A percentile compares a stretch with the other conserved stretches of the same genome.
Conservation (phyloP, 2,888 invertebrate genomes). For the Himalopsyche japonica region DNA sequence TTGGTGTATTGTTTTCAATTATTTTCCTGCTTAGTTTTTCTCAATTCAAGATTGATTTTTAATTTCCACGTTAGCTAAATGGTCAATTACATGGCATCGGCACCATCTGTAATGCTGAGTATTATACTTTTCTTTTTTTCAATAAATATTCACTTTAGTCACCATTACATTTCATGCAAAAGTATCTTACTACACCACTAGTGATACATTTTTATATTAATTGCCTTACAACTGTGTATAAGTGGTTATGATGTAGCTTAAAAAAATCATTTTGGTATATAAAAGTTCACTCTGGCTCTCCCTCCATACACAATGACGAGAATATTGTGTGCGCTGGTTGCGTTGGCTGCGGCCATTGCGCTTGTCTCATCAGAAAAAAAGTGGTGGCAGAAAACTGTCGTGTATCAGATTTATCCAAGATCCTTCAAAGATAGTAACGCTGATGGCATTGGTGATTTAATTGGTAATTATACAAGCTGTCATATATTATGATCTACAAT, state of each 20-base stretch:
- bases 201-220: not conserved
- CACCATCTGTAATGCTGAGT: too few species aligned
- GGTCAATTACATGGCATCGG: too few species aligned
- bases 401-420: conserved; percentile 78
- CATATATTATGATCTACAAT: too few species aligned
- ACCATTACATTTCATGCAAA: too few species aligned
- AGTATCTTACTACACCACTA: not conserved
- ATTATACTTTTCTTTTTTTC: too few species aligned
- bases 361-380: conserved; percentile 46
- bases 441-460: conserved; percentile 77
- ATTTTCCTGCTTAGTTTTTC: too few species aligned
- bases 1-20: too few species aligned
- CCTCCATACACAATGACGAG: not conserved
- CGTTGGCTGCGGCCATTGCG: not conserved
- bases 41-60: too few species aligned
- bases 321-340: not conserved
- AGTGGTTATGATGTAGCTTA: not conserved
- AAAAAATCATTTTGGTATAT: not conserved
- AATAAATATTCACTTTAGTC: too few species aligned
- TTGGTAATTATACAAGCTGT: conserved; percentile 55
- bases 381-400: conserved; percentile 75
- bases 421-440: conserved; percentile 75
- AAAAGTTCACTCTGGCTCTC: not conserved
- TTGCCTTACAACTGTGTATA: not conserved
- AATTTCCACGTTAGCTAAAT: too few species aligned